Percentiles rank a stretch among this genome's conserved stretches.
Evolutionary conservation across 2,888 invertebrate genomes (phyloP).

Genomic region (Nemapogon koenigi): DNA sequence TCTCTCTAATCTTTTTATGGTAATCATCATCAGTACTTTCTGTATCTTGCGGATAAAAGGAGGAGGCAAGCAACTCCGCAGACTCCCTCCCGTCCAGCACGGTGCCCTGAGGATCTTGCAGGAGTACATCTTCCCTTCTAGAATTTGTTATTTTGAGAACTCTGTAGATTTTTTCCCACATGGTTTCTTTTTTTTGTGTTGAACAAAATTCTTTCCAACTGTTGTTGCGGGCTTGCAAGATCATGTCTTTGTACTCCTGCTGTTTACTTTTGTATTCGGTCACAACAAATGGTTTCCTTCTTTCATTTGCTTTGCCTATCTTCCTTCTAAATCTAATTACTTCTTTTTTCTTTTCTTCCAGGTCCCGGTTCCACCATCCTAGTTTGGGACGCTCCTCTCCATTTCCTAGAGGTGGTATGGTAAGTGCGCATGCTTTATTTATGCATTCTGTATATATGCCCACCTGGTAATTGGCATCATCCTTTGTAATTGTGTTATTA

Average conservation of each 20-base stretch:
- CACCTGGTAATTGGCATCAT: not conserved
- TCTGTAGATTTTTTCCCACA: constrained; percentile 14
- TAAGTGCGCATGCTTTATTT: no score
- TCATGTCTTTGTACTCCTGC: not conserved
- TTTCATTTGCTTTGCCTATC: not conserved
- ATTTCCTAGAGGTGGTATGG: no score
- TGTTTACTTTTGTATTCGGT: not conserved
- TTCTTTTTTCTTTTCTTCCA: not conserved
- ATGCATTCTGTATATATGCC: no score
- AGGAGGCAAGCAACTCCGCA: constrained; percentile 10
- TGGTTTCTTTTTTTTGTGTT: not conserved
- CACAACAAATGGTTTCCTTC: not conserved
- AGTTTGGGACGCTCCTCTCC: no score
- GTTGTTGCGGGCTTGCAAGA: not conserved
- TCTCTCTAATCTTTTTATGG: constrained; percentile 4
- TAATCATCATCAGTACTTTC: constrained; percentile 2
- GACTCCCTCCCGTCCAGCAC: constrained; percentile 5
- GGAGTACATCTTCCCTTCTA: constrained; percentile 9
- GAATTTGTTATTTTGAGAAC: constrained; percentile 8
- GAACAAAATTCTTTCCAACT: constrained; percentile 4
- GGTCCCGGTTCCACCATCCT: not conserved
- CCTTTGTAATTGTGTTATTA: no score
- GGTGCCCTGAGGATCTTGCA: no score
- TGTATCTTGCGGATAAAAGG: constrained; percentile 13
- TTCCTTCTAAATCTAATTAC: not conserved